A percentile compares a stretch with the other conserved stretches of the same genome.
These are phyloP conservation scores for Diploscapter pachys DNA, from an alignment of 1,140 invertebrate genomes.

Conservation along the genomic window DNA sequence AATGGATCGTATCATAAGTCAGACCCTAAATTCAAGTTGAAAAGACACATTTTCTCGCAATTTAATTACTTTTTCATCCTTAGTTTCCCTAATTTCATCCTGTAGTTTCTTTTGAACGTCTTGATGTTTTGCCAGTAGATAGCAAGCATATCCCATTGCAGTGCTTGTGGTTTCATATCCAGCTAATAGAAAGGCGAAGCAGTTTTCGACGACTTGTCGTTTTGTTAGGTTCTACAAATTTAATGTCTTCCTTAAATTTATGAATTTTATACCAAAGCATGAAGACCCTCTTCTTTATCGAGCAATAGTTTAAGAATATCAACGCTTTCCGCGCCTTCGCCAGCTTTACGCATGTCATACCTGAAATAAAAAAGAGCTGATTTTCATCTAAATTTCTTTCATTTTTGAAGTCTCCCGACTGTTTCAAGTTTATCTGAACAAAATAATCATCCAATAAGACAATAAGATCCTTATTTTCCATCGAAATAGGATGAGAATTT, in stretches of 20 bases:
- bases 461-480: no score
- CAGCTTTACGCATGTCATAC: slow-evolving; percentile 6
- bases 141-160: slow-evolving; percentile 59
- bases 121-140: slow-evolving; percentile 60
- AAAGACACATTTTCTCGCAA: slow-evolving; percentile 1
- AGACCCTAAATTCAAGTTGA: slow-evolving; percentile 21
- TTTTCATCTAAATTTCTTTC: no score
- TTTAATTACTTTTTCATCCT: slow-evolving; percentile 5
- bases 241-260: neutral
- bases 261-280: slow-evolving; percentile 1
- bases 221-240: slow-evolving; percentile 11
- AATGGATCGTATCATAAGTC: slow-evolving; percentile 45
- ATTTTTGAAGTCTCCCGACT: no score
- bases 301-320: slow-evolving; percentile 23
- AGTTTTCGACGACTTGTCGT: slow-evolving; percentile 37
- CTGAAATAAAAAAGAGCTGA: neutral
- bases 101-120: slow-evolving; percentile 60
- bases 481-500: no score
- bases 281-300: slow-evolving; percentile 19
- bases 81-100: slow-evolving; percentile 54
- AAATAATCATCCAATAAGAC: no score
- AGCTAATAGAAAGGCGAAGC: slow-evolving; percentile 61
- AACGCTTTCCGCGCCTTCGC: neutral
- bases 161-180: slow-evolving; percentile 63
- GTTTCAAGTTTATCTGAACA: no score